Conservation (phyloP, 2,113 vertebrate genomes). For the Nibea albiflora region DNA sequence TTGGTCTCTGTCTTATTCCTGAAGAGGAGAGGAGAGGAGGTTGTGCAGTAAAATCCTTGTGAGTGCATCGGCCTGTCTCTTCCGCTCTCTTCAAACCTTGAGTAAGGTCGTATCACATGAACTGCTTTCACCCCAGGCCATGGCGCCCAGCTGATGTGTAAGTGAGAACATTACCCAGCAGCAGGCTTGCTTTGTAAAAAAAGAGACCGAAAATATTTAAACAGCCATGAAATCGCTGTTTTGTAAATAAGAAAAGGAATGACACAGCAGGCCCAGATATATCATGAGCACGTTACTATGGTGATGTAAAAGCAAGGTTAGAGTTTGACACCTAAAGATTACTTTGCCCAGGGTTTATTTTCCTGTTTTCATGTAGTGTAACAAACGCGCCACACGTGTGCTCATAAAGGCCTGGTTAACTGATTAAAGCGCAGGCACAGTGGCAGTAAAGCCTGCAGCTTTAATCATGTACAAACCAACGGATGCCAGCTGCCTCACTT, state of each 20-base stretch:
- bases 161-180: constrained; percentile 63
- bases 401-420: constrained; percentile 55
- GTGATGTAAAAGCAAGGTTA: background rate
- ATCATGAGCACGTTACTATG: background rate
- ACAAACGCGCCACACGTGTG: constrained; percentile 39
- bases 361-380: constrained; percentile 19
- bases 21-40: background rate
- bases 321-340: constrained; percentile 3
- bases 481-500: constrained; percentile 62
- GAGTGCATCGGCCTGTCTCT: constrained; percentile 50
- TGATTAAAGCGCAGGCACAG: constrained; percentile 63
- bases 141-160: constrained; percentile 54
- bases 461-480: constrained; percentile 67
- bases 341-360: constrained; percentile 4
- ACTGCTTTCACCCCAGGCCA: constrained; percentile 43
- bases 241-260: background rate
- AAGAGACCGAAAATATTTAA: constrained; percentile 24
- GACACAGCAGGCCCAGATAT: background rate
- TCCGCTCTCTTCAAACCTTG: constrained; percentile 61
- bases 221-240: constrained; percentile 23
- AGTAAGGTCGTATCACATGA: constrained; percentile 46
- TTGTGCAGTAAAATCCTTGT: constrained; percentile 8
- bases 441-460: constrained; percentile 51
- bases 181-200: constrained; percentile 1
- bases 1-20: constrained; percentile 20